Base-by-base conservation (phyloP, 2,888 invertebrate genomes). In the Ctenicera cuprea region DNA sequence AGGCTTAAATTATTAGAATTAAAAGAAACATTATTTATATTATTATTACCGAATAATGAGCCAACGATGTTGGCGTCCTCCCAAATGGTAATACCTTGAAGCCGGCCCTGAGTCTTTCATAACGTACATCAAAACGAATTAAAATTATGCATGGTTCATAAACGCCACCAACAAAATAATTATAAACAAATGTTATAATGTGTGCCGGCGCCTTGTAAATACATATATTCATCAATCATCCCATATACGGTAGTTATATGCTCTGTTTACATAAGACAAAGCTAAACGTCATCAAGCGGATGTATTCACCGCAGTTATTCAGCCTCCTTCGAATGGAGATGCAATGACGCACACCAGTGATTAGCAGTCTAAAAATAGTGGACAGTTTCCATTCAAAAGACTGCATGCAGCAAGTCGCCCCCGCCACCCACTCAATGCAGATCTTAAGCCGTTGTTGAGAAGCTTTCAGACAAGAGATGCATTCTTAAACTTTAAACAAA, bases 231-330 rank as follows among this genome's bases (percentile, higher is more conserved):
- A 63, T 63, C 63, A 63, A 63, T 63, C 63, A 63, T 30, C 18
- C 30, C 63, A 45, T 63, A 45, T 45, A 45, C 20, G 63, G 43
- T 22, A 45, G 63, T 30, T 63, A 45, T 63, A 45, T 63, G 63
- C 63, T 63, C 63, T 63, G 63, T 63, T 63, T 63, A 30, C 63
- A 63, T 41, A 41, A 63, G 63, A 63, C 63, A 63, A 45, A 26
- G 30, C 26, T 30, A 30, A 48, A 41, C 45, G 63, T 63, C 63
- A 63, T 62, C 26, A 22, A n/a, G 9, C 62, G 16, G 63, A 63
- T 20, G 38, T 33, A 63, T 45, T 63, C 63, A 18, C 14, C 33
- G 37, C 57, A 54, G 59, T 59, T 57, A 59, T 59, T 59, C 59
- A 59, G 38, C 37, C 59, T 12, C 38, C 38, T 38, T n/a, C 38